Evolutionary conservation across 2,797 vertebrate species (phyloP).

Genomic region (Enteromius argenteus): DNA sequence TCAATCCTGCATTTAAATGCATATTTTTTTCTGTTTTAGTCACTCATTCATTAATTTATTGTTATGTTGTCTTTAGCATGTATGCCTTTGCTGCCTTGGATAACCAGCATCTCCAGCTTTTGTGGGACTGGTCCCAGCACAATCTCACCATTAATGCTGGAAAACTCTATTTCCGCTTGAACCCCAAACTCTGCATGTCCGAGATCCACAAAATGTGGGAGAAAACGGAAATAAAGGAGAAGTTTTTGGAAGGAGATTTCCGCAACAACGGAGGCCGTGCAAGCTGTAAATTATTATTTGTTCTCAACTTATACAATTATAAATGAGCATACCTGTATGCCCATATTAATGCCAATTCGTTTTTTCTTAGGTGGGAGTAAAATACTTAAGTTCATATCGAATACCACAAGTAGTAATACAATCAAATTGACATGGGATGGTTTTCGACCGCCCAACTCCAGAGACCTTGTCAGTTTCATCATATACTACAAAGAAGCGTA

Average conservation of each 20-base stretch:
- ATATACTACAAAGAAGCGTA: conserved; percentile 99
- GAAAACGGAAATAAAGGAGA: conserved; percentile 86
- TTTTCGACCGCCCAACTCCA: conserved; percentile 91
- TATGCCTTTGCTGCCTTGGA: conserved; percentile 94
- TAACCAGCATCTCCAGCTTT: conserved; percentile 96
- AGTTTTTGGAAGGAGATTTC: conserved; percentile 87
- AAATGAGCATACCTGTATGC: not conserved
- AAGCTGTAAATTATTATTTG: conserved; percentile 85
- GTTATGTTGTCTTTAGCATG: conserved; percentile 73
- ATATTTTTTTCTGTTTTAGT: conserved; percentile 3
- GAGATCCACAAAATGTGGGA: conserved; percentile 97
- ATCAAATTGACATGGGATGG: conserved; percentile 93
- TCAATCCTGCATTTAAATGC: not conserved
- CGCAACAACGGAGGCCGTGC: conserved; percentile 93
- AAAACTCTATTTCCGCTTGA: conserved; percentile 92
- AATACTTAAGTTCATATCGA: conserved; percentile 89
- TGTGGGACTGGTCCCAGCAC: conserved; percentile 98
- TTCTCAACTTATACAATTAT: not conserved
- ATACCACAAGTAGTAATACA: conserved; percentile 87
- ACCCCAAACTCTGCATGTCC: conserved; percentile 93
- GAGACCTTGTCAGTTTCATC: conserved; percentile 96
- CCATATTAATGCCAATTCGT: not conserved
- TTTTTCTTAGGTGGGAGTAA: conserved; percentile 87
- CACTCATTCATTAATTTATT: not conserved
- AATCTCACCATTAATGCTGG: conserved; percentile 92